Conservation (phyloP, 2,888 invertebrate genomes). For the Halocaridina rubra region DNA sequence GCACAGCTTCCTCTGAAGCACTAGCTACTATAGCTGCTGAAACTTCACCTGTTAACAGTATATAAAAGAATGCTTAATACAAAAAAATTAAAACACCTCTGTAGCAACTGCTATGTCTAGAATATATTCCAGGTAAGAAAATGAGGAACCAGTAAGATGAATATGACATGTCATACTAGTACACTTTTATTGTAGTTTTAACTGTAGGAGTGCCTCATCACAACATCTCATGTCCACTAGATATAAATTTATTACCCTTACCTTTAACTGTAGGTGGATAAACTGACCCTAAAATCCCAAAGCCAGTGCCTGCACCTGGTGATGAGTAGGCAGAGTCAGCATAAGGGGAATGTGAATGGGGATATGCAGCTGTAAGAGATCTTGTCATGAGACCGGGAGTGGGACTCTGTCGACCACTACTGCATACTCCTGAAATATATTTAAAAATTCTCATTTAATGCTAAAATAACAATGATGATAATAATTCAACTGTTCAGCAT, state of each 20-base stretch:
- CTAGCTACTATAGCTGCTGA: constrained; percentile 58
- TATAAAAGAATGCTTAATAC: no score
- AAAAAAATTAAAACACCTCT: no score
- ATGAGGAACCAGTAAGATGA: no score
- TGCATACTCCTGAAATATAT: constrained; percentile 37
- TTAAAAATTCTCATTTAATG: no score
- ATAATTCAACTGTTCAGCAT: no score
- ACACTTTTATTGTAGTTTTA: no score
- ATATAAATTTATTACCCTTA: not conserved
- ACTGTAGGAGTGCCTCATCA: no score
- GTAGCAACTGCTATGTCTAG: no score
- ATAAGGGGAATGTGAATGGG: constrained; percentile 38
- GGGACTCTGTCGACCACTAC: constrained; percentile 42
- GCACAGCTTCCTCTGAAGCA: constrained; percentile 56
- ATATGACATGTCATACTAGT: no score
- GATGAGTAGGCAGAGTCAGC: constrained; percentile 59
- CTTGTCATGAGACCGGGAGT: constrained; percentile 30
- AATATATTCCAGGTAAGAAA: no score
- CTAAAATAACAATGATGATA: no score
- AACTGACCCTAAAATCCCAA: constrained; percentile 6
- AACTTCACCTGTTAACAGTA: constrained; percentile 51
- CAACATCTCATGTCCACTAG: no score
- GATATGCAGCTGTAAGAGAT: constrained; percentile 51
- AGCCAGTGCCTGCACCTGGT: constrained; percentile 26
- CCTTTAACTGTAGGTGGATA: constrained; percentile 51